These are phyloP conservation scores for Perithous albicinctus DNA, from an alignment of 2,888 invertebrate genomes.

Conservation along the genomic window DNA sequence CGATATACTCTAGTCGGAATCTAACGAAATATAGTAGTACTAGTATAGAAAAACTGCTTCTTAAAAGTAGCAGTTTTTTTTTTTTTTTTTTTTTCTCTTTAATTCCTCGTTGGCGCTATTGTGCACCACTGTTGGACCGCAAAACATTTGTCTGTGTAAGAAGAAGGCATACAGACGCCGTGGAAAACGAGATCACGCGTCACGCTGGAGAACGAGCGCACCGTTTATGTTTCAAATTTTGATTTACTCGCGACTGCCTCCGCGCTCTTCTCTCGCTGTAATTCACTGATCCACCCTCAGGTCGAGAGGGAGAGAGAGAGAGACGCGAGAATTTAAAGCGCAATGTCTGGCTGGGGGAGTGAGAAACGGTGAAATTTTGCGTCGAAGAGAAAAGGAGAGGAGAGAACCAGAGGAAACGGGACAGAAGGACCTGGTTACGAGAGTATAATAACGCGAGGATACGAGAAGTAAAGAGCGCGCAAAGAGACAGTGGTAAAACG, in stretches of 20 bases:
- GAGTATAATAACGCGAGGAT: slow-evolving; percentile 55
- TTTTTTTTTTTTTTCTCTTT: background rate
- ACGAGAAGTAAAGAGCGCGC: slow-evolving; percentile 44
- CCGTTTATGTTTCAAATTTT: slow-evolving; percentile 71
- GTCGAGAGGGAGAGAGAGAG: slow-evolving; percentile 55
- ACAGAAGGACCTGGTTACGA: slow-evolving; percentile 57
- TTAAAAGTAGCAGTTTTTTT: slow-evolving; percentile 35
- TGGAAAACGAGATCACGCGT: slow-evolving; percentile 62
- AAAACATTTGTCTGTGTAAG: slow-evolving; percentile 1
- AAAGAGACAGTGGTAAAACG: slow-evolving; percentile 34
- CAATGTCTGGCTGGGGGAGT: too few species aligned
- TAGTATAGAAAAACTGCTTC: background rate
- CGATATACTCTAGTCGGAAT: slow-evolving; percentile 67
- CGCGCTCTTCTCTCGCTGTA: slow-evolving; percentile 61
- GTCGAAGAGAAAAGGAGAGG: slow-evolving; percentile 25
- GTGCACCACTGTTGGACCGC: slow-evolving; percentile 8
- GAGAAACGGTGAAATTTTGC: slow-evolving; percentile 32
- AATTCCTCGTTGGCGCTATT: background rate
- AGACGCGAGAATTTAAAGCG: slow-evolving; percentile 32
- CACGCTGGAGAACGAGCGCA: slow-evolving; percentile 42
- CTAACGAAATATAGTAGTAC: slow-evolving; percentile 61
- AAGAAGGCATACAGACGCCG: slow-evolving; percentile 33
- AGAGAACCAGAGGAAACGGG: slow-evolving; percentile 34
- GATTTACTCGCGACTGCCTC: slow-evolving; percentile 71
- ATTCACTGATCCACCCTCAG: slow-evolving; percentile 67